Evolutionary conservation across 2,797 vertebrate genomes (phyloP).

Genomic region (Chromis chromis): DNA sequence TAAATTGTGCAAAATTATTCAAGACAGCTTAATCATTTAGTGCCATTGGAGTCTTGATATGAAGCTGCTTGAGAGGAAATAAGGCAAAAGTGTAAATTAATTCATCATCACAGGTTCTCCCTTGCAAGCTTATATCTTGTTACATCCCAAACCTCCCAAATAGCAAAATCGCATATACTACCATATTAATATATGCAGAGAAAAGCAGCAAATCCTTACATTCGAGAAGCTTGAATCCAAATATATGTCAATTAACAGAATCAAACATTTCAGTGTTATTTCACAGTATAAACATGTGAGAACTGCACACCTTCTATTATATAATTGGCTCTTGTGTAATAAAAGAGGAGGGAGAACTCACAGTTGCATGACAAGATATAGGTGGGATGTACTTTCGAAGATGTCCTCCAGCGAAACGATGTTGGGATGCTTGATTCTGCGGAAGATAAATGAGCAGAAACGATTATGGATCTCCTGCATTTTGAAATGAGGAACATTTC

Average conservation of each 20-base stretch:
- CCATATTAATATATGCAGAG: not conserved
- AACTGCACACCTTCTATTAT: not conserved
- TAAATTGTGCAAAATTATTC: not conserved
- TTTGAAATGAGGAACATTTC: conserved; percentile 3
- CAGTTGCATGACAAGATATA: conserved; percentile 99
- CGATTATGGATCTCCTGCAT: not conserved
- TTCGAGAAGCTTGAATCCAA: not conserved
- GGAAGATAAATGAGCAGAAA: conserved; percentile 31
- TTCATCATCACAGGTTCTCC: not conserved
- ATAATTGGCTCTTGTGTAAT: not conserved
- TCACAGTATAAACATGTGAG: not conserved
- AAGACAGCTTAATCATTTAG: not conserved
- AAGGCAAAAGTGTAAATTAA: not conserved
- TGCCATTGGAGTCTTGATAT: not conserved
- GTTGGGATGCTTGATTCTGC: conserved; percentile 96
- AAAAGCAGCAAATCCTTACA: not conserved
- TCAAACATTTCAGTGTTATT: not conserved
- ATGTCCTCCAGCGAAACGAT: conserved; percentile 97
- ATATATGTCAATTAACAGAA: not conserved
- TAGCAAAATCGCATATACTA: not conserved
- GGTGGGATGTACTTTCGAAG: conserved; percentile 94
- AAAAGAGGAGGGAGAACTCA: conserved; percentile 81
- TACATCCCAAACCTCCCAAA: not conserved
- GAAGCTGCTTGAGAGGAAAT: not conserved
- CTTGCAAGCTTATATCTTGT: too few relatives aligned